A percentile compares a stretch with the other conserved stretches of the same genome.
Evolutionary conservation across 92 coral and sea anemone species (phyloP).

Genomic region (Palythoa grandis): DNA sequence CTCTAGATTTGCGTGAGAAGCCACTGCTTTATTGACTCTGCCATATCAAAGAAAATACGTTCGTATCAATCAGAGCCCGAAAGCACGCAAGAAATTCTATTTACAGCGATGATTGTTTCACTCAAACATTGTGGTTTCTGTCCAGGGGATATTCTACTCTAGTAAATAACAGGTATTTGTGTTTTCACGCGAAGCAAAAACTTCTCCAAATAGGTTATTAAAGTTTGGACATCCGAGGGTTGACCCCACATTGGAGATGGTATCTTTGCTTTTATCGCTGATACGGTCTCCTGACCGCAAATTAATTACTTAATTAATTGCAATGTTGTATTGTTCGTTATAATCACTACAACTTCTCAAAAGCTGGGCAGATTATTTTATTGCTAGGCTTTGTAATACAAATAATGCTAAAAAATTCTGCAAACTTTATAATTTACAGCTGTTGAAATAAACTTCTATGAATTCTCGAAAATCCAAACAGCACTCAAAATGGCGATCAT

Average conservation of each 20-base stretch:
- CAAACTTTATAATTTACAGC: no score
- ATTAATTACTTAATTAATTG: slow-evolving; percentile 37
- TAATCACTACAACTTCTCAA: slow-evolving; percentile 26
- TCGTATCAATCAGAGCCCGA: background rate
- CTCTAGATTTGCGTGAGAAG: background rate
- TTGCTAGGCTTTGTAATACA: background rate
- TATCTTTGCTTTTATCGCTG: slow-evolving; percentile 3
- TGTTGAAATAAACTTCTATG: background rate
- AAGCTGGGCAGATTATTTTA: background rate
- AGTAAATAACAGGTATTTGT: slow-evolving; percentile 1
- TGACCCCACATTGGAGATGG: slow-evolving; percentile 13
- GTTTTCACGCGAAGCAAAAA: slow-evolving; percentile 17
- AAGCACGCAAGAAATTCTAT: slow-evolving; percentile 21
- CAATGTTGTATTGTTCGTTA: background rate
- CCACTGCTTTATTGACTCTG: background rate
- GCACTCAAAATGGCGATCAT: slow-evolving; percentile 33
- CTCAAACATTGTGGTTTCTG: slow-evolving; percentile 22
- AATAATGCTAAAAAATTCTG: background rate
- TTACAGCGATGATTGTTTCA: slow-evolving; percentile 35
- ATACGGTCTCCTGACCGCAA: slow-evolving; percentile 40
- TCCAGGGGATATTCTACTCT: slow-evolving; percentile 15
- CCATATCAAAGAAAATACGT: background rate
- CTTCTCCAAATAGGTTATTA: slow-evolving; percentile 4
- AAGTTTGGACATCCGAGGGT: background rate
- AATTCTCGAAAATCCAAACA: background rate